Evolutionary conservation across 2,113 vertebrate species (phyloP).

Genomic region (Entosphenus tridentatus): DNA sequence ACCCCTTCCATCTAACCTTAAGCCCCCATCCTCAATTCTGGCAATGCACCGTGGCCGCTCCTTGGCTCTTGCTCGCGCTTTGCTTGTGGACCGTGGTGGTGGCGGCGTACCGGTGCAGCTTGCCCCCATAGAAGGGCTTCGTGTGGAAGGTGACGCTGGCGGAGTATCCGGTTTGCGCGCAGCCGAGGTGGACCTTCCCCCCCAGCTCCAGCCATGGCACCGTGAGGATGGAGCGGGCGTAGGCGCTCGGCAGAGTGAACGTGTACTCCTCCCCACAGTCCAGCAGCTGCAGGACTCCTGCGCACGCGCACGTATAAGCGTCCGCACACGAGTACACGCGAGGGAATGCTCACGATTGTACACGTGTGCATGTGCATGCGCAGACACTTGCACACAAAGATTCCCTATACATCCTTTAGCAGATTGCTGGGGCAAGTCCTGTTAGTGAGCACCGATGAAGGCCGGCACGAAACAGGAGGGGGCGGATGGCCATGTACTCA

Average conservation of each 20-base stretch:
- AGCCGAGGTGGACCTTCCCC: slow-evolving; percentile 65
- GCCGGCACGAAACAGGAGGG: too few relatives aligned
- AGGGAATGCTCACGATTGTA: background rate
- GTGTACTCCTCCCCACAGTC: slow-evolving; percentile 72
- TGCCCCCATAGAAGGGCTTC: slow-evolving; percentile 83
- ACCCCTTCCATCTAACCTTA: too few relatives aligned
- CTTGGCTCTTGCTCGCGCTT: too few relatives aligned
- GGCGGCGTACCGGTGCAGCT: slow-evolving; percentile 58
- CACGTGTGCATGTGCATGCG: background rate
- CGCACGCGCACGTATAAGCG: background rate
- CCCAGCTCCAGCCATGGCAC: slow-evolving; percentile 89
- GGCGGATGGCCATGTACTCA: too few relatives aligned
- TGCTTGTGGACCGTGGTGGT: too few relatives aligned
- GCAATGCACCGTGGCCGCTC: too few relatives aligned
- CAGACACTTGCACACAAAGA: background rate
- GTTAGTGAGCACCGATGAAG: too few relatives aligned
- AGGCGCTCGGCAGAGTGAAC: slow-evolving; percentile 77
- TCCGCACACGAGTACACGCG: background rate
- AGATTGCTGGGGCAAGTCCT: too few relatives aligned
- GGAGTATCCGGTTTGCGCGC: slow-evolving; percentile 59
- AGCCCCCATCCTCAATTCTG: too few relatives aligned
- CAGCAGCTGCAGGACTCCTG: slow-evolving; percentile 40
- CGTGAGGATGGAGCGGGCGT: slow-evolving; percentile 80
- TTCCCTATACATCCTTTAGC: too few relatives aligned
- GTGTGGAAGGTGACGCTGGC: slow-evolving; percentile 74